Percentiles rank a stretch among this genome's conserved stretches.
phyloP scores from a whole-genome alignment of 2,113 vertebrate species.

The Stigmatopora argus region DNA sequence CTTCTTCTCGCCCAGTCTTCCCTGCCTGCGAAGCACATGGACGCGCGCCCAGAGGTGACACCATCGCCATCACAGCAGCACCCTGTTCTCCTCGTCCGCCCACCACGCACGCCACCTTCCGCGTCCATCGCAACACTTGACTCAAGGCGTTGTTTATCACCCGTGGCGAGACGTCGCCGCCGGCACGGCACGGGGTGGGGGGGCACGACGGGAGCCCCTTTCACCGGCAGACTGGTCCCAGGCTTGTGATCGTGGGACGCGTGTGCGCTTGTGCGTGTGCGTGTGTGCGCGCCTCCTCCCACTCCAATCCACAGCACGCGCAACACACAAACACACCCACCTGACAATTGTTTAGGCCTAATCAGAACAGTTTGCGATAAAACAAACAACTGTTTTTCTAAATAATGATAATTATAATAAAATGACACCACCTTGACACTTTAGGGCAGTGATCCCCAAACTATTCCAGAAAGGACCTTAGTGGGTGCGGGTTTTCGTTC shows the following conservation, averaged over 20 bases:
- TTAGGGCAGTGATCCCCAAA: too few relatives aligned
- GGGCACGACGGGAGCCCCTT: not conserved
- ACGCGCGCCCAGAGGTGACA: constrained; percentile 44
- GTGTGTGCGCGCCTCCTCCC: constrained; percentile 31
- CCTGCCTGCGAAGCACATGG: constrained; percentile 29
- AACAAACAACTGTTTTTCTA: not conserved
- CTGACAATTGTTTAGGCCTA: not conserved
- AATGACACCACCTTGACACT: not conserved
- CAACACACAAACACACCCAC: not conserved
- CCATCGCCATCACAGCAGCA: constrained; percentile 40
- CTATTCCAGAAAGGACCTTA: too few relatives aligned
- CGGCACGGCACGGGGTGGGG: constrained; percentile 6
- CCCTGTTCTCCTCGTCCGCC: constrained; percentile 24
- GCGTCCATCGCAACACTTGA: constrained; percentile 48
- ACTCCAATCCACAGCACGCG: constrained; percentile 25
- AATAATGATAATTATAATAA: not conserved
- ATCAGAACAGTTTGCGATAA: not conserved
- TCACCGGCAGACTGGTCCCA: not conserved
- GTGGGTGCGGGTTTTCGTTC: too few relatives aligned
- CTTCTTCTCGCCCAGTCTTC: constrained; percentile 37
- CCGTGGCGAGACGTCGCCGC: constrained; percentile 20
- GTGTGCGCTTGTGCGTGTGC: too few relatives aligned
- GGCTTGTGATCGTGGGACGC: constrained; percentile 28
- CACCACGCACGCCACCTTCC: constrained; percentile 18
- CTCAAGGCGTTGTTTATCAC: constrained; percentile 42